phyloP scores from a whole-genome alignment of 2,797 vertebrate genomes.

The Amazona finschi region DNA sequence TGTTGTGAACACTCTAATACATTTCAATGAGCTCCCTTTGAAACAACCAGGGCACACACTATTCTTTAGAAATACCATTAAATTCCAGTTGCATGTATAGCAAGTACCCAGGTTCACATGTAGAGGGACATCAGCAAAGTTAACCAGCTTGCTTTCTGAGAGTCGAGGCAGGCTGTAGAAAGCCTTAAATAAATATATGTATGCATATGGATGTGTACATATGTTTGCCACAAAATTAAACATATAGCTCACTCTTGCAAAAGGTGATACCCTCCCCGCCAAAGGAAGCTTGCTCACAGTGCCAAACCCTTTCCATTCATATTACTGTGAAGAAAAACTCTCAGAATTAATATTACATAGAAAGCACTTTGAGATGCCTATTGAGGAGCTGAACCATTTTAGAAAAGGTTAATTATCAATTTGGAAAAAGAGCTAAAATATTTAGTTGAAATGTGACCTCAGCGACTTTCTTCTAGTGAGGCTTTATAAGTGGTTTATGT shows the following conservation, averaged over 20 bases:
- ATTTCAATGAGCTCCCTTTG: conserved; percentile 58
- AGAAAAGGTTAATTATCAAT: conserved; percentile 35
- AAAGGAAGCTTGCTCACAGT: conserved; percentile 43
- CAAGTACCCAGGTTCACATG: conserved; percentile 38
- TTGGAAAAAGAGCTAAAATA: conserved; percentile 32
- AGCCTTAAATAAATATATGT: neutral
- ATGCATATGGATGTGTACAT: neutral
- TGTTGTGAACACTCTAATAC: conserved; percentile 54
- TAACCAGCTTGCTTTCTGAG: conserved; percentile 28
- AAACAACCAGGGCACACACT: conserved; percentile 51
- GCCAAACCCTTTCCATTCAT: conserved; percentile 19
- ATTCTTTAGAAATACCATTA: conserved; percentile 55
- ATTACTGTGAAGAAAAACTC: neutral
- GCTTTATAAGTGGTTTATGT: neutral
- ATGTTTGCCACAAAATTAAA: conserved; percentile 23
- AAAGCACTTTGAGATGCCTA: conserved; percentile 2
- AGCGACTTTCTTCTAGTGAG: conserved; percentile 9
- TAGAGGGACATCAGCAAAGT: neutral
- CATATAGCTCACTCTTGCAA: conserved; percentile 17
- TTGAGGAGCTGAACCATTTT: conserved; percentile 23
- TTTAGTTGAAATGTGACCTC: conserved; percentile 25
- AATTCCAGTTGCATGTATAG: conserved; percentile 43
- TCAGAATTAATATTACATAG: neutral
- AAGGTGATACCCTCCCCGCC: conserved; percentile 16
- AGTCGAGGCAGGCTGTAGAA: neutral